A percentile compares a stretch with the other conserved stretches of the same genome.
Evolutionary conservation across 2,113 vertebrate genomes (phyloP).

Genomic region (Rhinolophus sinicus): DNA sequence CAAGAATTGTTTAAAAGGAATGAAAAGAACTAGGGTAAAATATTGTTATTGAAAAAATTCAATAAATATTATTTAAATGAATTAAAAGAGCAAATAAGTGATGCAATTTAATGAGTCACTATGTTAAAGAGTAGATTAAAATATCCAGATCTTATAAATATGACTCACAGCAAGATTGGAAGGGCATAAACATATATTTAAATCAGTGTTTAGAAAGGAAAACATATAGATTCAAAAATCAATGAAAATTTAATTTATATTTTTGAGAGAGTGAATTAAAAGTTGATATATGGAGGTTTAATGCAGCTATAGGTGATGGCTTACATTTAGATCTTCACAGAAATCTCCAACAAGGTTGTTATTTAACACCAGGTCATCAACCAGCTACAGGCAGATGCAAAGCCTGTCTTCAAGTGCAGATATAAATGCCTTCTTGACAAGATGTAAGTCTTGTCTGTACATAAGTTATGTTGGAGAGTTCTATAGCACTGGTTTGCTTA

Average conservation of each 20-base stretch:
- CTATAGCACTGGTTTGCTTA: background rate
- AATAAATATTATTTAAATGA: background rate
- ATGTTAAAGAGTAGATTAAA: background rate
- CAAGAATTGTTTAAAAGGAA: background rate
- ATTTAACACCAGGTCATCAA: background rate
- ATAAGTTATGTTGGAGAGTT: background rate
- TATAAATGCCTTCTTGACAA: background rate
- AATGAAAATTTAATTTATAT: constrained; percentile 66
- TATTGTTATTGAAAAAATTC: background rate
- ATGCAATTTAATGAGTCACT: background rate
- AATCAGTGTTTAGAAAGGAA: constrained; percentile 34
- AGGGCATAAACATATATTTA: constrained; percentile 23
- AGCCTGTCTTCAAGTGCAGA: background rate
- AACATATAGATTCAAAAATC: background rate
- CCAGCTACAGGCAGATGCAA: background rate
- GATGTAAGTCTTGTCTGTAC: background rate
- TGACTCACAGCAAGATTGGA: background rate
- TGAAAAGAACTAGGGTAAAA: background rate
- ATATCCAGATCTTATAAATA: constrained; percentile 12
- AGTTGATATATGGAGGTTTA: constrained; percentile 41
- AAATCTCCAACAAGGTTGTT: constrained; percentile 23
- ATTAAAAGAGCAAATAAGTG: constrained; percentile 13
- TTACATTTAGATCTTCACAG: background rate
- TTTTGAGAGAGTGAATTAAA: constrained; percentile 52
- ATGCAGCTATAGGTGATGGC: background rate